Base-by-base conservation (phyloP, 1,140 invertebrate species). In the Acarapis woodi region DNA sequence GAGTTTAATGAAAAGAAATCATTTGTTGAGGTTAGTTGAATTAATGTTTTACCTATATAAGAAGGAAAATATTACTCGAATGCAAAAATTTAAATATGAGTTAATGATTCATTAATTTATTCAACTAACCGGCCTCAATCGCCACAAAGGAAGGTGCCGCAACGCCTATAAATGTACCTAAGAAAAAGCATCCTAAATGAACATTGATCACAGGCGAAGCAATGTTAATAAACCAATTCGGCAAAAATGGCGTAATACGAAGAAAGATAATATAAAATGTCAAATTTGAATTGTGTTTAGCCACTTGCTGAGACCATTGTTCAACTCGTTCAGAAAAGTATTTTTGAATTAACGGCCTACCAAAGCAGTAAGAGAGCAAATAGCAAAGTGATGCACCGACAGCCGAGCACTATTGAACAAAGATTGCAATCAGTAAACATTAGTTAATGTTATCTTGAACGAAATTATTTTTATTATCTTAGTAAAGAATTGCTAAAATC, bases 141-240 rank as follows among this genome's bases (percentile, higher is more conserved):
- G 82, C 83, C 2, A 97, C 68, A 55, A 97, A 82, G 3, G 87
- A 94, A 23, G 90, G 90, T 32, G 90, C 87, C 3, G 82, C 87
- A 3, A 99, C 90, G 47, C 48, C 71, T 25, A 71, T 40, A 48
- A 74, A 71, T 42, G 93, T 99, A 39, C 90, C 93, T 30, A 88
- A 46, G 40, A 78, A 80, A 59, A 99, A 99, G 29, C 82, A 79
- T 35, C 65, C 44, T 29, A 96, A 53, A 15, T 87, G 83, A 18
- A 99, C 87, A 48, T 83, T 82, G 42, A 99, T 75, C 12, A 99
- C 73, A 21, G 93, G 93, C 42, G 88, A 79, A 3, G 77, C 70
- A 45, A 99, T 66, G 60, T 99, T 99, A 46, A 99, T 99, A 57
- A 97, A 96, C 93, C 93, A 99, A 58, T 99, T 99, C 4, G 93